Evolutionary conservation across 2,113 vertebrate genomes (phyloP).

Genomic region (Kryptolebias marmoratus): DNA sequence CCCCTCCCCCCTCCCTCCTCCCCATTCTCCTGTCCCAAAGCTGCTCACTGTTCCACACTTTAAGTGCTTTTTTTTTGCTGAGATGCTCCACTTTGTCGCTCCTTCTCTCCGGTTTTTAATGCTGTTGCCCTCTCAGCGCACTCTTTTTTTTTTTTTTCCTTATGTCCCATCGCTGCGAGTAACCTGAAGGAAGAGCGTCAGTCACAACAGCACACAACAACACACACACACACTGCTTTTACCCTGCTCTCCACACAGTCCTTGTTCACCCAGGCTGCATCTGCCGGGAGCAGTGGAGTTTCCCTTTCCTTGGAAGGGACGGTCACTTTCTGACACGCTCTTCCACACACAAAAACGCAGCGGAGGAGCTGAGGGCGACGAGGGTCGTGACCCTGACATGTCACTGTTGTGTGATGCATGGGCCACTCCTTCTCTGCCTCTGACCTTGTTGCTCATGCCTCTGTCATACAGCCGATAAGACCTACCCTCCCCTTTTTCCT

Average conservation of each 20-base stretch:
- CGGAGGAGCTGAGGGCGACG: conserved; percentile 14
- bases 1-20: conserved; percentile 5
- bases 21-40: conserved; percentile 49
- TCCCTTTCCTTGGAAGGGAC: conserved; percentile 65
- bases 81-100: conserved; percentile 58
- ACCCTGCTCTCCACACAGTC: conserved; percentile 85
- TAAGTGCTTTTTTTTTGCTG: conserved; percentile 64
- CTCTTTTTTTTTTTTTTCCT: conserved; percentile 40
- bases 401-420: conserved; percentile 84
- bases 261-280: conserved; percentile 76
- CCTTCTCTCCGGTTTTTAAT: conserved; percentile 25
- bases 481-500: conserved; percentile 16
- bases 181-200: conserved; percentile 88
- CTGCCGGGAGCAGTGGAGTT: conserved; percentile 51
- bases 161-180: conserved; percentile 18
- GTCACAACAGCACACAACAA: conserved; percentile 84
- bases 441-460: conserved; percentile 76
- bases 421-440: conserved; percentile 80
- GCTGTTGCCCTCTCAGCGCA: conserved; percentile 69
- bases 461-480: conserved; percentile 50
- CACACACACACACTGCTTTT: conserved; percentile 75
- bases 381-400: conserved; percentile 72
- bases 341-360: conserved; percentile 30
- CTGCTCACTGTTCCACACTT: conserved; percentile 64
- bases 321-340: conserved; percentile 50